Base-by-base conservation (phyloP, 2,888 invertebrate species). In the Smittia sp. region DNA sequence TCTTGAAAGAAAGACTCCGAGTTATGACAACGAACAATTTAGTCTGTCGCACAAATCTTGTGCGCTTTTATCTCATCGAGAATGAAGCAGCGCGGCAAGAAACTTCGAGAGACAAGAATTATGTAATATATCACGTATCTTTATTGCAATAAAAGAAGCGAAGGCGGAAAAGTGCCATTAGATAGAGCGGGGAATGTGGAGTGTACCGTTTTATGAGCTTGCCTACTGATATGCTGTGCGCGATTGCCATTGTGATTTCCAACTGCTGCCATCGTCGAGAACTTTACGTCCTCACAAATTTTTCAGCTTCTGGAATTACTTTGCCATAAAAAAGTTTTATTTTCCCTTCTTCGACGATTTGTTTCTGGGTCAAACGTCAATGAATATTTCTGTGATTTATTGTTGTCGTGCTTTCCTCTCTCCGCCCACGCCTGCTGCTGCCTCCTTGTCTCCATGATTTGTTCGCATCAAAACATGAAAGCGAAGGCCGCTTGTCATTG, bases 61-160 rank as follows among this genome's bases (percentile, higher is more conserved):
- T 62, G 11, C 46, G 15, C 46, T 46, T 46, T 46, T 46, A n/a
- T n/a, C 46, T 46, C 4, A 46, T 24, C 24, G 20, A 62, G 24
- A 62, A 32, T 32, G 9, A 32, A 32, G 32, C 32, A 32, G 20
- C 1, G 24, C 20, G n/a, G n/a, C 32, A 27, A 65, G 46, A 7
- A 46, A 46, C 46, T 13, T 46, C 11, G 32, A 32, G 32, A 32
- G 32, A 32, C 32, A 32, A 65, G 20, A 18, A 67, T 67, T 24
- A 15, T 22, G 46, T 24, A 27, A 67, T 67, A 46, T 41, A 67
- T 67, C 67, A 67, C 67, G 67, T 67, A 67, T 39, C 22, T 15
- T 46, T 67, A 39, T 67, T 67, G 67, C 41, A 67, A 67, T 67
- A 67, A 67, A 67, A 41, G 41, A 41, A 41, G 41, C 39, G 46